A percentile compares a stretch with the other conserved stretches of the same genome.
These are phyloP conservation scores for Monodelphis domestica DNA, from an alignment of 2,797 vertebrate species.

Conservation along the genomic window DNA sequence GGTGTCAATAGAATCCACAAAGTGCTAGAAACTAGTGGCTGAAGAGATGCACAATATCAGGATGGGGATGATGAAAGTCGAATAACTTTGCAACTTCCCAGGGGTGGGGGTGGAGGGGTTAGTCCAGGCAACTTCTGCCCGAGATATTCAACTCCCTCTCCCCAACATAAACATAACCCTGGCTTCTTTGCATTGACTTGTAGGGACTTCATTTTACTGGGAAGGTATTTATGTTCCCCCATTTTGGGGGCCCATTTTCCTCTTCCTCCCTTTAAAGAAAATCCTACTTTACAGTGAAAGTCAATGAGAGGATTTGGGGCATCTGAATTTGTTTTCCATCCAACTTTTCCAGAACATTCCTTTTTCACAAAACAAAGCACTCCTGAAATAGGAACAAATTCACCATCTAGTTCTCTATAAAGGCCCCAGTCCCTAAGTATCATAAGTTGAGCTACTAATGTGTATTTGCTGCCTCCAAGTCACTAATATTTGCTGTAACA, in stretches of 20 bases:
- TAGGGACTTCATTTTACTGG: conserved; percentile 1
- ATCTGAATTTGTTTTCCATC: conserved; percentile 10
- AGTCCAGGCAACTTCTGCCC: not conserved
- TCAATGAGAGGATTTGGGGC: conserved; percentile 19
- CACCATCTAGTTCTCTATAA: conserved; percentile 43
- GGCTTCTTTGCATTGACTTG: not conserved
- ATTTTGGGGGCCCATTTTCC: not conserved
- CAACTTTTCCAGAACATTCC: conserved; percentile 42
- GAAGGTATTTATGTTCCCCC: conserved; percentile 25
- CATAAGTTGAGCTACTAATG: conserved; percentile 2
- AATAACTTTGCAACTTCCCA: not conserved
- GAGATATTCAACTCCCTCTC: not conserved
- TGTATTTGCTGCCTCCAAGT: conserved; percentile 39
- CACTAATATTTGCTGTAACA: not conserved
- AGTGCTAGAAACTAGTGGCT: not conserved
- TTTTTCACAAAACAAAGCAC: conserved; percentile 44
- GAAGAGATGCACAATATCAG: not conserved
- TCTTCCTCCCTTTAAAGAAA: not conserved
- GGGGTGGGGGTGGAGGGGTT: no score
- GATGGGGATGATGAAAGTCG: not conserved
- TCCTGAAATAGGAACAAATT: not conserved
- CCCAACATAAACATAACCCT: not conserved
- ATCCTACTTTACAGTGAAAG: conserved; percentile 49
- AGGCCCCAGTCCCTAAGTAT: conserved; percentile 24
- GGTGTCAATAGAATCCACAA: not conserved